Evolutionary conservation across 2,113 vertebrate species (phyloP), one percentile per base, ranked within the genome.

Genomic region (Sisor rabdophorus): DNA sequence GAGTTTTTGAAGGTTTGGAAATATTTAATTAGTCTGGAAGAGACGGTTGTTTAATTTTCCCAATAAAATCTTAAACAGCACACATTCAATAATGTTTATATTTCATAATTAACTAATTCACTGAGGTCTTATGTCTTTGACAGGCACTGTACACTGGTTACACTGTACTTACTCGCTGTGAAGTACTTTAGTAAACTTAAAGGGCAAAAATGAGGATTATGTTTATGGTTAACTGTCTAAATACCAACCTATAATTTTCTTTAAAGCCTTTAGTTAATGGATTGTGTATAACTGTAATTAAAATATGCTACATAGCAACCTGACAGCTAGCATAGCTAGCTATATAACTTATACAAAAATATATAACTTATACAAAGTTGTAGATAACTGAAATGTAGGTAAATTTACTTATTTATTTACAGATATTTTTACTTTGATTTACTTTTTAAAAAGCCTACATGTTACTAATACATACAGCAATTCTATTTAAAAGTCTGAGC

Each of bases 11-110:
- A 28, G 32, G 4, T 12, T 20, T 32, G 30, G 48, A 60, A 20
- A 67, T 15, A 67, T 50, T 47, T 67, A 36, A 58, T 28, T 30
- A 76, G 12, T 30, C 53, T n/a, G n/a, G 48, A 63, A 48, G 54
- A 50, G 12, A 17, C 48, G 22, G 64, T 48, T 47, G 22, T 0
- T 8, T 26, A 7, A 15, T 11, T 65, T 48, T 48, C 1, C 10
- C 40, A 44, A 44, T n/a, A n/a, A n/a, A n/a, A n/a, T n/a, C n/a
- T n/a, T n/a, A n/a, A n/a, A n/a, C n/a, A n/a, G n/a, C n/a, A n/a
- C n/a, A n/a, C n/a, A n/a, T n/a, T n/a, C n/a, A n/a, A n/a, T n/a
- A n/a, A n/a, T n/a, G n/a, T n/a, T n/a, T n/a, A n/a, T n/a, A n/a
- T n/a, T n/a, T n/a, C n/a, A n/a, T n/a, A n/a, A n/a, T n/a, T n/a